These are phyloP conservation scores for Chrysotoxum bicinctum DNA, from an alignment of 2,888 invertebrate species.

Conservation along the genomic window DNA sequence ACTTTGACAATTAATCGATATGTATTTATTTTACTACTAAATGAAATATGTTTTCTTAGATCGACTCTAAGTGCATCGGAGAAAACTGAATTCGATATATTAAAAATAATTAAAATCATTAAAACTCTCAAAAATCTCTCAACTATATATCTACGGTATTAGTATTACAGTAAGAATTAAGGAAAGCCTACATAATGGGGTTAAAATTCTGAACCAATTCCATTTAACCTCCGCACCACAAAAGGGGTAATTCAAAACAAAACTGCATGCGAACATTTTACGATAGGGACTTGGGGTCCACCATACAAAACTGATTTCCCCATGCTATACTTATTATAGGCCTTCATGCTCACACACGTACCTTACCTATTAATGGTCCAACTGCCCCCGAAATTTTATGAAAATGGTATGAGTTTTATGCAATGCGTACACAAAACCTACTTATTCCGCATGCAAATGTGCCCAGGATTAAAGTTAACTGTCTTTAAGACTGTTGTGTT, in stretches of 20 bases:
- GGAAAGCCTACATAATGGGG: neutral
- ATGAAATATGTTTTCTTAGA: too few relatives aligned
- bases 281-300: slow-evolving; percentile 20
- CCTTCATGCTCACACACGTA: slow-evolving; percentile 5
- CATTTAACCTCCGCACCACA: neutral
- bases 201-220: neutral
- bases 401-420: slow-evolving; percentile 3
- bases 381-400: slow-evolving; percentile 17
- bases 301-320: slow-evolving; percentile 57
- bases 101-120: too few relatives aligned
- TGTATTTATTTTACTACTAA: neutral
- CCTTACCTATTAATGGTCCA: slow-evolving; percentile 7
- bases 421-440: slow-evolving; percentile 56
- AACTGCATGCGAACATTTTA: slow-evolving; percentile 39
- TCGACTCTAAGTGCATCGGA: too few relatives aligned
- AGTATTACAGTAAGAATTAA: neutral
- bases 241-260: slow-evolving; percentile 46
- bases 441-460: slow-evolving; percentile 65
- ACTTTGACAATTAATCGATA: neutral
- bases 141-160: too few relatives aligned
- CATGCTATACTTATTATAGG: slow-evolving; percentile 57
- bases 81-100: too few relatives aligned
- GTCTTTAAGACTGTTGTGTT: slow-evolving; percentile 67
- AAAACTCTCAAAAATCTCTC: neutral
- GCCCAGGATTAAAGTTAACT: slow-evolving; percentile 69